Base-by-base conservation (phyloP, 92 coral and sea anemone species). In the Epizoanthus scotinus region DNA sequence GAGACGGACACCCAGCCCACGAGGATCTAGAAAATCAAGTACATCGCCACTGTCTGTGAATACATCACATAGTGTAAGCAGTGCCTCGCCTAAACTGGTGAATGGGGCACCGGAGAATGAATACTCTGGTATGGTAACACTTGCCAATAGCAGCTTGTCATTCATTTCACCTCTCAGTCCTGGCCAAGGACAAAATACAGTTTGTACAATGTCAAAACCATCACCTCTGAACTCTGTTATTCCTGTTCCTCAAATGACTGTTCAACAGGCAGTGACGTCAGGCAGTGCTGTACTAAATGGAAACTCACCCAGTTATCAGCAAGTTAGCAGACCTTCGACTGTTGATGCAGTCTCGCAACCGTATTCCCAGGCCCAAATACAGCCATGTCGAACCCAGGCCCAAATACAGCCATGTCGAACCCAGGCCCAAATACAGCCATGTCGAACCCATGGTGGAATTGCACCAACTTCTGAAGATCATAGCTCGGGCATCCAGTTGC, bases 401-500 rank as follows among this genome's bases (percentile, higher is more conserved):
- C 26, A 67, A 14, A 28, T 65, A 20, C 84, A 62, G 44, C 79
- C 67, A 4, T 25, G n/a, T n/a, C n/a, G n/a, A n/a, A n/a, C 78
- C 69, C 64, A 68, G 56, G 26, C 44, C 22, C 26, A 67, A 14
- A 28, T 65, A 20, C 84, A 62, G 44, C 79, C 67, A 4, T 25
- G 14, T 18, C 13, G 7, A 47, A 6, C 81, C 7, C 67, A 75
- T 36, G 34, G 40, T 18, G 67, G 68, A 57, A 57, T 60, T 65
- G 22, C 85, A 72, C 71, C 74, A 65, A 67, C 42, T 42, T 19
- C 86, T 70, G 71, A 75, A 36, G 91, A 88, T 78, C 88, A 78
- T 71, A 88, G 91, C 42, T 91, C 94, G 59, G 94, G 94, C 9
- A 90, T 93, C 63, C 87, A 90, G 70, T 85, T 93, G 29, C 73